These are phyloP conservation scores for Otolemur crassicaudatus DNA, from an alignment of 2,797 vertebrate genomes.

Conservation along the genomic window DNA sequence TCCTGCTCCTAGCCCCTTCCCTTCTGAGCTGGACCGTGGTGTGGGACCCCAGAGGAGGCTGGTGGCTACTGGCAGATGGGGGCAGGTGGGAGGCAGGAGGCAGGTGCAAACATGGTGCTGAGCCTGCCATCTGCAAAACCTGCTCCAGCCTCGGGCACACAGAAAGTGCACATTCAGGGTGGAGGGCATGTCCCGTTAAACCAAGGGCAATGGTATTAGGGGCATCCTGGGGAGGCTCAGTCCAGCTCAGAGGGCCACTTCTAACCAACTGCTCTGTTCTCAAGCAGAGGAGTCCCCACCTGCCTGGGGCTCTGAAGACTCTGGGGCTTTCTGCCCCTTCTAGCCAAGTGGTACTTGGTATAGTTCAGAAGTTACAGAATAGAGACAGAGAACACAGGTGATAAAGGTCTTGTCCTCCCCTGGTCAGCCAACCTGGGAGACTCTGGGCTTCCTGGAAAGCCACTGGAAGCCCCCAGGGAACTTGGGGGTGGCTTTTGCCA, in stretches of 20 bases:
- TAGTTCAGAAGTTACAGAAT: background rate
- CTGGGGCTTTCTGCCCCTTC: background rate
- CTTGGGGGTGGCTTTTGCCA: background rate
- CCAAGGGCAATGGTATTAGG: background rate
- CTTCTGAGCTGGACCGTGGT: background rate
- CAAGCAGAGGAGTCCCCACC: rapidly evolving
- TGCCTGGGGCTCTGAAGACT: background rate
- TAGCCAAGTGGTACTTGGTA: background rate
- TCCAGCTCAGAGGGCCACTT: background rate
- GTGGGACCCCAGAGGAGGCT: too few species aligned
- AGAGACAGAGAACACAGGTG: background rate
- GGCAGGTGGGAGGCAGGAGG: too few species aligned
- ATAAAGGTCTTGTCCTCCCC: background rate
- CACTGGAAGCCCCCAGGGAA: background rate
- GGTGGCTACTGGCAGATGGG: background rate
- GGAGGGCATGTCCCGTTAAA: background rate
- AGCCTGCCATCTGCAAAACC: background rate
- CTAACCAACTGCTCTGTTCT: rapidly evolving
- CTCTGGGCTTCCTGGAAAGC: background rate
- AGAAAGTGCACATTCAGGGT: background rate
- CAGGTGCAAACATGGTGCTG: too few species aligned
- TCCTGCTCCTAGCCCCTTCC: background rate
- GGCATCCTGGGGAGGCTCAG: background rate
- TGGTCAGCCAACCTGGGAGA: background rate
- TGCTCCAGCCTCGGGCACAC: rapidly evolving